These are phyloP conservation scores for Hestina assimilis DNA, from an alignment of 1,140 invertebrate genomes.

Conservation along the genomic window DNA sequence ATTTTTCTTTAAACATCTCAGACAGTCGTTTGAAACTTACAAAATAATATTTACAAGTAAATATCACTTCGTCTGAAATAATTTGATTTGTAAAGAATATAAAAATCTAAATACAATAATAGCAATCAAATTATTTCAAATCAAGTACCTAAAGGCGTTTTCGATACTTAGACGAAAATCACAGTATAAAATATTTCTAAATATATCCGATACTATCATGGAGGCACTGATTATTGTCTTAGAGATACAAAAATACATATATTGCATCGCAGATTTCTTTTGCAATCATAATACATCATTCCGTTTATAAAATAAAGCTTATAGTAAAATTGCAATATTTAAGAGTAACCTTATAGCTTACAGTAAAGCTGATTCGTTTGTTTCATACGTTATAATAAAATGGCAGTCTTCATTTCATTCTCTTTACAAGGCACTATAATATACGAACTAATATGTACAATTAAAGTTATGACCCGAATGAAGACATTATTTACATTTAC, in stretches of 20 bases:
- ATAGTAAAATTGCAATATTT: constrained; percentile 43
- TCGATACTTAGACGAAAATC: constrained; percentile 60
- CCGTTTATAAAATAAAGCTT: constrained; percentile 25
- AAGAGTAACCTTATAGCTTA: constrained; percentile 68
- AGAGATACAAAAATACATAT: constrained; percentile 6
- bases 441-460: constrained; percentile 66
- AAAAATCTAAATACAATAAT: not conserved
- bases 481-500: constrained; percentile 77
- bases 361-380: constrained; percentile 70
- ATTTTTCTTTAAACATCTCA: constrained; percentile 38
- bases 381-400: constrained; percentile 70
- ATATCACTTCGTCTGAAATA: constrained; percentile 34
- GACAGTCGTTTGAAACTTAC: constrained; percentile 44
- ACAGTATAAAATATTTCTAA: constrained; percentile 46
- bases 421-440: constrained; percentile 68
- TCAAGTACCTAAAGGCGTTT: constrained; percentile 27
- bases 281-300: constrained; percentile 31
- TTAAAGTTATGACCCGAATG: constrained; percentile 70
- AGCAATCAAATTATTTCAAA: constrained; percentile 27
- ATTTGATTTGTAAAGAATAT: constrained; percentile 20
- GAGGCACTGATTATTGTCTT: constrained; percentile 19
- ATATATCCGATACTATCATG: constrained; percentile 16
- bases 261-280: constrained; percentile 20
- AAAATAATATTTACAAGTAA: constrained; percentile 27
- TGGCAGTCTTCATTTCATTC: constrained; percentile 77